These are phyloP conservation scores for Aporrectodea caliginosa DNA, from an alignment of 1,140 invertebrate species.

Conservation along the genomic window DNA sequence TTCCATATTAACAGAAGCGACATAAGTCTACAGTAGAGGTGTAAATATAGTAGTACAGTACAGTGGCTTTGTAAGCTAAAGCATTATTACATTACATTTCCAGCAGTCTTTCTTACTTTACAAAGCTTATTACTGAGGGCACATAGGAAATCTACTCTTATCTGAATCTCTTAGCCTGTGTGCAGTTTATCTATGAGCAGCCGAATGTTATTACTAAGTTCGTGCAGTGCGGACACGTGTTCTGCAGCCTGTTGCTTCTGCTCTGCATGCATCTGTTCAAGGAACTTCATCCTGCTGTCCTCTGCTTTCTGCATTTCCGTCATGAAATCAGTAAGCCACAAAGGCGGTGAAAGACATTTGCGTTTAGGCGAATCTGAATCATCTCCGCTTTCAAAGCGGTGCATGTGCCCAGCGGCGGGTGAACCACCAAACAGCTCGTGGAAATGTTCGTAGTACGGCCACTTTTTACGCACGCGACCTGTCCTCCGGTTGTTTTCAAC, in stretches of 20 bases:
- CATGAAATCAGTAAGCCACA: background rate
- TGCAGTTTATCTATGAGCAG: background rate
- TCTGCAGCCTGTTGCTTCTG: background rate
- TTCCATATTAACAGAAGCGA: no score
- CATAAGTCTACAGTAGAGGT: no score
- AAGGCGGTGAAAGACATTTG: background rate
- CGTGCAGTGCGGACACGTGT: background rate
- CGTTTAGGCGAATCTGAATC: background rate
- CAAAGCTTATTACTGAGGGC: no score
- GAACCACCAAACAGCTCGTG: background rate
- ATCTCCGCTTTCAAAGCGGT: background rate
- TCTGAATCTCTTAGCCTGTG: no score
- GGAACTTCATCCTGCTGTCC: background rate
- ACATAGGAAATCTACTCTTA: no score
- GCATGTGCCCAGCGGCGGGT: background rate
- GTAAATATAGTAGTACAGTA: no score
- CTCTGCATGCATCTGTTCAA: background rate
- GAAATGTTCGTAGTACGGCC: background rate
- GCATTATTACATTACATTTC: no score
- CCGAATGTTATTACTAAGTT: background rate
- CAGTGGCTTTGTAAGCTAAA: no score
- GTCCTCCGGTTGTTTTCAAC: background rate
- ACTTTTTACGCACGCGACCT: background rate
- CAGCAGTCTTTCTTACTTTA: no score
- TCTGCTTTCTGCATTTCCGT: background rate